Evolutionary conservation across 2,113 vertebrate genomes (phyloP).

Genomic region (Rhadina sibilatrix): DNA sequence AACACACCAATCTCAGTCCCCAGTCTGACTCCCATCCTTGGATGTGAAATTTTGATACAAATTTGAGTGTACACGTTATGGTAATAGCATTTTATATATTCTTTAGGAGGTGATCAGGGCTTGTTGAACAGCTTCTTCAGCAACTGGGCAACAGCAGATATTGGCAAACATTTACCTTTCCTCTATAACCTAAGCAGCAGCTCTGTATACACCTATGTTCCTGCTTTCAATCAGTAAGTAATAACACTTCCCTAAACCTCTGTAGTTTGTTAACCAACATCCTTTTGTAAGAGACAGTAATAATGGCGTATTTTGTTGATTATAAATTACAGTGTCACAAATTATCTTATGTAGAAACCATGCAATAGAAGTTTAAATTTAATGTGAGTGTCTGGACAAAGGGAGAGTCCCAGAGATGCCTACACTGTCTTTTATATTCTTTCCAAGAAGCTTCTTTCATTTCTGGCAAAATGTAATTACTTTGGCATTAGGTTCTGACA

Average conservation of each 20-base stretch:
- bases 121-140: conserved; percentile 81
- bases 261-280: neutral
- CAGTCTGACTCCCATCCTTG: neutral
- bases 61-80: neutral
- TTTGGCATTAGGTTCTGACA: neutral
- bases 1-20: neutral
- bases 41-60: neutral
- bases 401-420: neutral
- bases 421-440: neutral
- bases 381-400: neutral
- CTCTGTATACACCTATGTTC: conserved; percentile 74
- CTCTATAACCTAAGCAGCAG: conserved; percentile 80
- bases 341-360: neutral
- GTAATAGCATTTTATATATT: neutral
- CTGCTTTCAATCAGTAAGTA: conserved; percentile 83
- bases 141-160: conserved; percentile 75
- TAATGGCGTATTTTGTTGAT: neutral
- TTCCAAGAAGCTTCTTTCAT: neutral
- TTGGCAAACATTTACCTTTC: conserved; percentile 80
- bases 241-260: neutral
- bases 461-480: neutral
- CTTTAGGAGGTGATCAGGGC: conserved; percentile 87
- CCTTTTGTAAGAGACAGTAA: neutral
- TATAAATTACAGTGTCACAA: neutral
- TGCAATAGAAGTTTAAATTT: neutral